A percentile compares a stretch with the other conserved stretches of the same genome.
These are phyloP conservation scores for Scatophagus argus DNA, from an alignment of 2,113 vertebrate genomes.

Conservation along the genomic window DNA sequence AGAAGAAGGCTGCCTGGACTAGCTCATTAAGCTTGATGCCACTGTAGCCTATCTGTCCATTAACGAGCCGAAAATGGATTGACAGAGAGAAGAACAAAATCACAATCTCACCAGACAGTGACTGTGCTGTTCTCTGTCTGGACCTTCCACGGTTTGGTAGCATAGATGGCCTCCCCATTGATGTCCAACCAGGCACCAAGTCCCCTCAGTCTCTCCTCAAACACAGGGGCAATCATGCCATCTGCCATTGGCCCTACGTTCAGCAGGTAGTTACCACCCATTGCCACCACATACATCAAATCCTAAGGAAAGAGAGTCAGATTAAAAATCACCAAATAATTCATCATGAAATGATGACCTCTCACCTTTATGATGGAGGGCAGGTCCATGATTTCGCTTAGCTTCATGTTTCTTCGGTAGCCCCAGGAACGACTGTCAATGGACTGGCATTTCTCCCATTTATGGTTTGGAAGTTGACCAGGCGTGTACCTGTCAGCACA, in stretches of 20 bases:
- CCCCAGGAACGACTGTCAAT: conserved; percentile 90
- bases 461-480: conserved; percentile 80
- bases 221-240: conserved; percentile 88
- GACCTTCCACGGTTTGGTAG: conserved; percentile 86
- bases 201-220: conserved; percentile 88
- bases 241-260: conserved; percentile 90
- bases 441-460: conserved; percentile 94
- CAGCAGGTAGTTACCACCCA: conserved; percentile 93
- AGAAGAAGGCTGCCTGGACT: neutral
- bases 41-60: too few relatives aligned
- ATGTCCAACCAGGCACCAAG: conserved; percentile 88
- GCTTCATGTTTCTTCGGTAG: conserved; percentile 87
- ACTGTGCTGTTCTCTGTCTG: conserved; percentile 84
- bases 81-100: neutral
- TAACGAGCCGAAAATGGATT: neutral
- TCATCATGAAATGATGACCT: neutral
- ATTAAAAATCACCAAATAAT: neutral
- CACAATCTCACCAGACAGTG: conserved; percentile 83
- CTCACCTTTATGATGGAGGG: conserved; percentile 84
- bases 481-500: conserved; percentile 90
- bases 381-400: conserved; percentile 79
- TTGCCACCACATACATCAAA: conserved; percentile 86
- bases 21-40: neutral
- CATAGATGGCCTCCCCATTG: conserved; percentile 92
- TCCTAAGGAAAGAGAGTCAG: conserved; percentile 77